These are phyloP conservation scores for Zaprionus tsacasi DNA, from an alignment of 1,140 invertebrate species.

Conservation along the genomic window DNA sequence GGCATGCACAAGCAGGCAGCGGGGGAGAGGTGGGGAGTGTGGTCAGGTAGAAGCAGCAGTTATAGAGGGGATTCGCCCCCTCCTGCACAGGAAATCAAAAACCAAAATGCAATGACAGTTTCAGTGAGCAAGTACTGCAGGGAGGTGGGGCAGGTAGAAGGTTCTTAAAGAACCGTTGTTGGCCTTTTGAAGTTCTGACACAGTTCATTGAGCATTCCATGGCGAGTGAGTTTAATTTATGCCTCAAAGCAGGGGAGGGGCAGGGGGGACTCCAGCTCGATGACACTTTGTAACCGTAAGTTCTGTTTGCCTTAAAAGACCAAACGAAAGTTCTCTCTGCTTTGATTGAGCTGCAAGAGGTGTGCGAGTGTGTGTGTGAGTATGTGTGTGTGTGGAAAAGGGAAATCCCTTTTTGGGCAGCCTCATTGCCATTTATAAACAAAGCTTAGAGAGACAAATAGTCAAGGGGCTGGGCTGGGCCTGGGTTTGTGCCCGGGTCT, in stretches of 20 bases:
- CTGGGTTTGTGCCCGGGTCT: not conserved
- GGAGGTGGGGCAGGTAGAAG: not conserved
- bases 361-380: slow-evolving; percentile 16
- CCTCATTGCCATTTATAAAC: slow-evolving; percentile 54
- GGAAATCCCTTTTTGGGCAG: slow-evolving; percentile 74
- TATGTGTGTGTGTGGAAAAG: slow-evolving; percentile 58
- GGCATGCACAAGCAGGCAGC: slow-evolving; percentile 52
- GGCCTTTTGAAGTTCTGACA: slow-evolving; percentile 48
- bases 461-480: slow-evolving; percentile 68
- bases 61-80: not conserved
- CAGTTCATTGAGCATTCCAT: slow-evolving; percentile 64
- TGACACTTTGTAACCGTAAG: slow-evolving; percentile 61
- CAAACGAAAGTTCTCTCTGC: slow-evolving; percentile 48
- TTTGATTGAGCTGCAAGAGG: slow-evolving; percentile 38
- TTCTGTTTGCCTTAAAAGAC: slow-evolving; percentile 47
- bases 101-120: slow-evolving; percentile 64
- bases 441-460: slow-evolving; percentile 52
- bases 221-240: slow-evolving; percentile 63
- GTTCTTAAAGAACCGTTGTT: slow-evolving; percentile 58
- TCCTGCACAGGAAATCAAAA: slow-evolving; percentile 70
- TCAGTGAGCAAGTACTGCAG: not conserved
- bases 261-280: slow-evolving; percentile 34
- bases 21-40: not conserved
- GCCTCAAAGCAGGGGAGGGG: slow-evolving; percentile 19
- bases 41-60: not conserved